Evolutionary conservation across 2,113 vertebrate genomes (phyloP), one percentile per base, ranked within the genome.

Genomic region (Cygnus buccinator): DNA sequence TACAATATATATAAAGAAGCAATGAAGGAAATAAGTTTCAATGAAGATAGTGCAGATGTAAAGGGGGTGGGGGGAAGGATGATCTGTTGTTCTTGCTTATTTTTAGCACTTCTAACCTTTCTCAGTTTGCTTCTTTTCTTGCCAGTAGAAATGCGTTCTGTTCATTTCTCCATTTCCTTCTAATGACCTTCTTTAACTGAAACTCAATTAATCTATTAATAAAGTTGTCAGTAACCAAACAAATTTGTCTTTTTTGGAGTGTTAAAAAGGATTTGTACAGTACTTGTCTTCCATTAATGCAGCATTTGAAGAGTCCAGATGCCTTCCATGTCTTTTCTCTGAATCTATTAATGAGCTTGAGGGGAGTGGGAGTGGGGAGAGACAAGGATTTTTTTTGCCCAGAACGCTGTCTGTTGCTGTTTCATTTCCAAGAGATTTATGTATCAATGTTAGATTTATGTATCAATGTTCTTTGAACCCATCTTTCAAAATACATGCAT

Each of bases 401-500:
- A 71, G 95, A 95, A 77, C 76, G 89, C 29, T 28, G 62, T 50
- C 70, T 89, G 65, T 83, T 93, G 54, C 70, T 89, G 62, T 83
- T 93, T 87, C 55, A 37, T 50, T 92, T 77, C 76, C 0, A 0
- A 91, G 82, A 95, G 92, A 97, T 96, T 97, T 97, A 96, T 97
- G 91, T 84, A 65, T 63, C 65, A 23, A 55, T 95, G 89, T 96
- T 97, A 95, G 92, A 97, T 96, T 97, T 97, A 96, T 97, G 91
- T 84, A 65, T 63, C 65, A 23, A 55, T 95, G 89, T 96, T 97
- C 95, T 95, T 77, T 89, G 82, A 96, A 96, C 62, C 66, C 57
- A 87, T 95, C 92, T 96, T 97, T 98, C 97, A 97, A 92, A 97
- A 95, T 58, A 59, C 63, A 46, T 96, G 65, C 37, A 48, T 97